Conservation (phyloP, 2,113 vertebrate genomes). For the Aptenodytes patagonicus region DNA sequence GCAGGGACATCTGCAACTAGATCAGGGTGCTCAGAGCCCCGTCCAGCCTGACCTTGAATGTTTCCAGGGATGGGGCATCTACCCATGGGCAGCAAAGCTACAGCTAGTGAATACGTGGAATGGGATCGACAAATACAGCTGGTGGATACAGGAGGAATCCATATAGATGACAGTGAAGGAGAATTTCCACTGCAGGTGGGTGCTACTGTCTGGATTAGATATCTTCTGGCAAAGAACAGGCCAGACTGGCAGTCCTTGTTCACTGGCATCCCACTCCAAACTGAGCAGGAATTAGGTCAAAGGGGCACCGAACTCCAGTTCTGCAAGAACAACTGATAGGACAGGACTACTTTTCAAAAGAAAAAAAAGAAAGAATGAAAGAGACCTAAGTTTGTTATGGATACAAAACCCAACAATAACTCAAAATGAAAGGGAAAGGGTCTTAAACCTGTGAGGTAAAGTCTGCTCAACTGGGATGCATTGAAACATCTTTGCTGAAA, state of each 20-base stretch:
- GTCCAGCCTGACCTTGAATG: neutral
- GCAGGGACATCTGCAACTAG: neutral
- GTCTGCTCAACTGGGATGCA: neutral
- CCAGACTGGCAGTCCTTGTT: neutral
- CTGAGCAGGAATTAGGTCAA: neutral
- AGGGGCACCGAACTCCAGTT: neutral
- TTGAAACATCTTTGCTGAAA: neutral
- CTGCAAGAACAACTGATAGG: neutral
- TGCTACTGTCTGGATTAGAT: neutral
- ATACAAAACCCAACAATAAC: neutral
- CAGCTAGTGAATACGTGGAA: fast-evolving
- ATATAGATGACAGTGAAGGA: fast-evolving
- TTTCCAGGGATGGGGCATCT: neutral
- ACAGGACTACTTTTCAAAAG: neutral
- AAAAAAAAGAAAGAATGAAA: neutral
- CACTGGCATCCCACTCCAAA: neutral
- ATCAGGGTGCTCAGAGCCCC: neutral
- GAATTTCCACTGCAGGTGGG: neutral
- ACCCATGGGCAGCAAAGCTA: neutral
- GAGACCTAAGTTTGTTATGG: fast-evolving
- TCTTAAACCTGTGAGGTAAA: neutral
- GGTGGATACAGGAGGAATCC: neutral
- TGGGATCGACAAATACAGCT: neutral
- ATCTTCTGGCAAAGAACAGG: neutral
- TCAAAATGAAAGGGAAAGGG: neutral